Conservation (phyloP, 2,113 vertebrate genomes). For the Elephas maximus region DNA sequence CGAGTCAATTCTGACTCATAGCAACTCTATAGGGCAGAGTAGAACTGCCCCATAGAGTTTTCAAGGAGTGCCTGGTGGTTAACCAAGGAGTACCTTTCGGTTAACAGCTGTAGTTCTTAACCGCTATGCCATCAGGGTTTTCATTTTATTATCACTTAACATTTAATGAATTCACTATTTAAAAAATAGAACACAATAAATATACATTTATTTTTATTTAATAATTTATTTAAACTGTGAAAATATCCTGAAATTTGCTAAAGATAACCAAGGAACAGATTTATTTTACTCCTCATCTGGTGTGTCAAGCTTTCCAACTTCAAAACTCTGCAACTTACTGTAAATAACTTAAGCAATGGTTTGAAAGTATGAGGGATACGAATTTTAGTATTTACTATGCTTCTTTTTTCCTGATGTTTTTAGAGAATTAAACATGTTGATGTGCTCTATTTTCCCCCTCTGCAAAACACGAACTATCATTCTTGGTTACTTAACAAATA, state of each 20-base stretch:
- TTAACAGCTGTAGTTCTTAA: too few species aligned
- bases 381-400: background rate
- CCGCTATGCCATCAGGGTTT: too few species aligned
- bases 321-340: background rate
- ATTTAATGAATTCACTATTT: conserved; percentile 21
- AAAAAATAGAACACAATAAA: background rate
- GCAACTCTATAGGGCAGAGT: too few species aligned
- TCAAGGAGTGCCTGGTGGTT: too few species aligned
- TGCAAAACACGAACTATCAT: background rate
- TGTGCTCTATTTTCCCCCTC: background rate
- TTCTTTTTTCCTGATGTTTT: background rate
- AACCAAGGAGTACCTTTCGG: too few species aligned
- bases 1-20: too few species aligned
- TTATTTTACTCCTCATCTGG: conserved; percentile 13
- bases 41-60: too few species aligned
- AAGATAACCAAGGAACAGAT: background rate
- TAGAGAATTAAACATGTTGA: background rate
- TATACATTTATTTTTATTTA: too few species aligned
- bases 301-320: conserved; percentile 11
- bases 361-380: background rate
- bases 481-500: background rate
- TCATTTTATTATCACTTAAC: background rate
- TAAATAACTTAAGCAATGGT: background rate
- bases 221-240: too few species aligned
- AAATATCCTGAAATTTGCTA: background rate